These are phyloP conservation scores for Eutolmus rufibarbis DNA, from an alignment of 2,888 invertebrate genomes.

Conservation along the genomic window DNA sequence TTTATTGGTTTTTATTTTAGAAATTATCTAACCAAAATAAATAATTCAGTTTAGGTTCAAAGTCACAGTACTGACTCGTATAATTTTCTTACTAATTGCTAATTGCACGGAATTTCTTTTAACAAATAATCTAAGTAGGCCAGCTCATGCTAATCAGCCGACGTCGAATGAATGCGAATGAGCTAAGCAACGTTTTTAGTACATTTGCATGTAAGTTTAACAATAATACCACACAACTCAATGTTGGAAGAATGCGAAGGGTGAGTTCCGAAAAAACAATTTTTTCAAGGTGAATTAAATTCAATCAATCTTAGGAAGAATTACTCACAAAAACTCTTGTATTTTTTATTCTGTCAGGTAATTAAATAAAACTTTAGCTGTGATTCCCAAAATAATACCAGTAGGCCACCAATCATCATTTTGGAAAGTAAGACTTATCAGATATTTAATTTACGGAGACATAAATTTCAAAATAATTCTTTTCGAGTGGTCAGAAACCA, in stretches of 20 bases:
- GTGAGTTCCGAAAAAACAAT: not conserved
- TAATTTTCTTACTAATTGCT: not conserved
- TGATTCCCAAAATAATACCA: not conserved
- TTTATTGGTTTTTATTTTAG: not conserved
- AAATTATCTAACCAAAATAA: not conserved
- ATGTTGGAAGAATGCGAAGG: not conserved
- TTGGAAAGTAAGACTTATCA: not conserved
- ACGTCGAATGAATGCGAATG: not conserved
- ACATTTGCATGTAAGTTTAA: not conserved
- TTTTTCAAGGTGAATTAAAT: not conserved
- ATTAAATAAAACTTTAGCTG: not conserved
- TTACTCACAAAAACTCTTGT: not conserved
- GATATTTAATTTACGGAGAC: too few relatives aligned
- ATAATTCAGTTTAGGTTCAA: not conserved
- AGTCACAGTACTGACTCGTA: not conserved
- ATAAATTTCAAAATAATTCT: too few relatives aligned
- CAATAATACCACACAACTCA: not conserved
- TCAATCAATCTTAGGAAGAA: not conserved
- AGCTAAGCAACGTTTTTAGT: not conserved
- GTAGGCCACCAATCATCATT: too few relatives aligned
- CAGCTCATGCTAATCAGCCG: not conserved
- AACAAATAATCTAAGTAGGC: not conserved
- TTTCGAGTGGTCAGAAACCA: too few relatives aligned
- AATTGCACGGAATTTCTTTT: not conserved
- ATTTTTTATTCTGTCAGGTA: not conserved